Percentiles rank a stretch among this genome's conserved stretches.
Evolutionary conservation across 2,113 vertebrate genomes (phyloP).

Genomic region (Gymnorhina tibicen): DNA sequence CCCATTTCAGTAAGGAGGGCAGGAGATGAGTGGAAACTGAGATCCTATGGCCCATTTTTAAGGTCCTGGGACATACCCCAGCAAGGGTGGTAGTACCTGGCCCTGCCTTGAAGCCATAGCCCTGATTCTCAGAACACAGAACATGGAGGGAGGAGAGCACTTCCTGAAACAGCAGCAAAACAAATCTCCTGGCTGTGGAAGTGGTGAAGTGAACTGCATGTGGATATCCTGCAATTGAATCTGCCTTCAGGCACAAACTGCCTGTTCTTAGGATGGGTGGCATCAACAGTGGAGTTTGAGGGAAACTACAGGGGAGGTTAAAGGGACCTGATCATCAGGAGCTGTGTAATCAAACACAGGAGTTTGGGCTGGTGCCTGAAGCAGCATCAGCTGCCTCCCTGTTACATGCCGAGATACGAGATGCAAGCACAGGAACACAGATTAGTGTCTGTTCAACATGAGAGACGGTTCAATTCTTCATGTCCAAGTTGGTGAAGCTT

Average conservation of each 20-base stretch:
- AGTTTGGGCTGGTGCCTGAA: neutral
- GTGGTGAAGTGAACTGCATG: neutral
- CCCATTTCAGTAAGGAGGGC: neutral
- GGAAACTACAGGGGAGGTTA: neutral
- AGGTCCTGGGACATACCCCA: neutral
- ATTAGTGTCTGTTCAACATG: neutral
- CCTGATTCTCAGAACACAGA: neutral
- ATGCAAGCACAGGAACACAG: neutral
- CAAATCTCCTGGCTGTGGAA: neutral
- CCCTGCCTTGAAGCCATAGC: neutral
- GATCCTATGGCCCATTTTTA: no score
- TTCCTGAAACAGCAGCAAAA: neutral
- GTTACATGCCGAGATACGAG: rapidly evolving
- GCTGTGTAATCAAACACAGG: neutral
- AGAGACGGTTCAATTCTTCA: neutral
- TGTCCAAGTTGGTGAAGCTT: neutral
- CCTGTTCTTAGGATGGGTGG: neutral
- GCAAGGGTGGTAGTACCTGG: neutral
- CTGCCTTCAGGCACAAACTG: neutral
- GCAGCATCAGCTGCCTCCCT: neutral
- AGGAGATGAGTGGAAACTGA: neutral
- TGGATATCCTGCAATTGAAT: neutral
- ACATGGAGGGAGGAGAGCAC: rapidly evolving
- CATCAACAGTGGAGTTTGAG: neutral
- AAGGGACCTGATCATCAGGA: neutral